A percentile compares a stretch with the other conserved stretches of the same genome.
Conservation (phyloP, 2,797 vertebrate genomes). For the Synanceia verrucosa region DNA sequence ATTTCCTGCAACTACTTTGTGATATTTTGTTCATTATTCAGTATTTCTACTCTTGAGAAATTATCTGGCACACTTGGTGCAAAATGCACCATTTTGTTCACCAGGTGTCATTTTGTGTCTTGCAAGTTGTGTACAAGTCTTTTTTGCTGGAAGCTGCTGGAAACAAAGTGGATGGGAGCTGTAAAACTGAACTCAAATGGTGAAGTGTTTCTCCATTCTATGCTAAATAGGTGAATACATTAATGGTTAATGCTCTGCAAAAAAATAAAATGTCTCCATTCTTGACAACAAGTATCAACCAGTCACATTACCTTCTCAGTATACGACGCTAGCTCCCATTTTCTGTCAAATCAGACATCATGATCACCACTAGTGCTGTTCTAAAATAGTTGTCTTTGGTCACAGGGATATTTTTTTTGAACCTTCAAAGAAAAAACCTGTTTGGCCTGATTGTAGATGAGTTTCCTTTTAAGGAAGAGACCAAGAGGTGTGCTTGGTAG, state of each 20-base stretch:
- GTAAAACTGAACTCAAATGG: background rate
- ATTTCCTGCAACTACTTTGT: background rate
- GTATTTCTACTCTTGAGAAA: background rate
- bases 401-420: background rate
- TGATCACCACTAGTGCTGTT: background rate
- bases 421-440: slow-evolving; percentile 13
- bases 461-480: slow-evolving; percentile 42
- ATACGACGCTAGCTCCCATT: background rate
- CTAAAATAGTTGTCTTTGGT: background rate
- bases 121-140: background rate
- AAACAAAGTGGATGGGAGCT: background rate
- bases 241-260: background rate
- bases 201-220: background rate
- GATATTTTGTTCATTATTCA: background rate
- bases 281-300: background rate
- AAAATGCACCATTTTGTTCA: background rate
- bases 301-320: background rate
- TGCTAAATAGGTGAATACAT: background rate
- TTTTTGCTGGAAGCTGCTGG: background rate
- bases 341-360: slow-evolving; percentile 13
- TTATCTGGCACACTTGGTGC: background rate
- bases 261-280: background rate
- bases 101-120: background rate
- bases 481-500: slow-evolving; percentile 41
- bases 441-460: background rate